Conservation (phyloP, 2,797 vertebrate genomes). For the Chelon auratus region DNA sequence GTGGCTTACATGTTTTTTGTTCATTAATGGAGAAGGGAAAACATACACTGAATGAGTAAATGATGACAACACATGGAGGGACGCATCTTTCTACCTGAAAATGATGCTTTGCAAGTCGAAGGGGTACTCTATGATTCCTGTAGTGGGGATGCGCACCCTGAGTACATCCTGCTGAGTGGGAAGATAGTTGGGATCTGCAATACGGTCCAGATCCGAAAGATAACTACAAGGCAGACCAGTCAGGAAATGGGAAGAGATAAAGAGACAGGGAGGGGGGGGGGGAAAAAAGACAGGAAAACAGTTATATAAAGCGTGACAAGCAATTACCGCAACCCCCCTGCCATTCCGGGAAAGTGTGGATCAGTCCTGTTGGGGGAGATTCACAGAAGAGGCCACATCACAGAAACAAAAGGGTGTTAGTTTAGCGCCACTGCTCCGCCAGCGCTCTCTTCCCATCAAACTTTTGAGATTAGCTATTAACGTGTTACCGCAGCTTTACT, state of each 20-base stretch:
- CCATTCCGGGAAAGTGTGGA: constrained; percentile 76
- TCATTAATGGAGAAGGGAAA: constrained; percentile 16
- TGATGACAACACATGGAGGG: constrained; percentile 43
- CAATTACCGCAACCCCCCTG: constrained; percentile 71
- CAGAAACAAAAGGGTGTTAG: constrained; percentile 66
- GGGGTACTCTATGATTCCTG: constrained; percentile 90
- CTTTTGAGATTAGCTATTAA: background rate
- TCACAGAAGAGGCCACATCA: constrained; percentile 63
- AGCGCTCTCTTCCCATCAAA: constrained; percentile 28
- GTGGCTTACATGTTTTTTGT: background rate
- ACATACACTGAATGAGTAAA: constrained; percentile 52
- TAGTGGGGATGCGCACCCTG: constrained; percentile 89
- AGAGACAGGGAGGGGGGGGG: constrained; percentile 36
- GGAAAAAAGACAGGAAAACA: constrained; percentile 76
- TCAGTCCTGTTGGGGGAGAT: constrained; percentile 70
- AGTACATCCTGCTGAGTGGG: constrained; percentile 91
- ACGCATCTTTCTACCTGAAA: constrained; percentile 86
- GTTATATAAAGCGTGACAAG: constrained; percentile 81
- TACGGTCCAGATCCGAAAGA: constrained; percentile 89
- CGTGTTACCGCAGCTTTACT: constrained; percentile 23
- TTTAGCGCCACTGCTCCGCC: constrained; percentile 58
- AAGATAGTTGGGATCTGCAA: constrained; percentile 85
- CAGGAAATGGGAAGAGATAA: constrained; percentile 24
- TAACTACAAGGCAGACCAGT: constrained; percentile 80
- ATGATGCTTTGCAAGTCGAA: constrained; percentile 92